Conservation (phyloP, 2,888 invertebrate species). For the Nomada goodeniana region DNA sequence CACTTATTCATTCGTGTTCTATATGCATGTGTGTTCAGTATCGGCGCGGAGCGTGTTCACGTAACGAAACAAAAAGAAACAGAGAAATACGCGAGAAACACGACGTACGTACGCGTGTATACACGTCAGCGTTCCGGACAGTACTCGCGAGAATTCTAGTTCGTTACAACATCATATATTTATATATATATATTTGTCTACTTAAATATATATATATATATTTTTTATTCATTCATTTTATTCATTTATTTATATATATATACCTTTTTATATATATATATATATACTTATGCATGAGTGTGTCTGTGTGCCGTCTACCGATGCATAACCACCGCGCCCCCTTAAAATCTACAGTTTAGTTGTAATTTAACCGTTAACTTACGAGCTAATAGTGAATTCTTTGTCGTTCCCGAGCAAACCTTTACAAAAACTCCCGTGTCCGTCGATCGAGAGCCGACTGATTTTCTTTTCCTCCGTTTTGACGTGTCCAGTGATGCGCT, state of each 20-base stretch:
- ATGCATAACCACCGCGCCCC: conserved; percentile 54
- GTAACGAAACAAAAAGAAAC: background rate
- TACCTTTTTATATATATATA: conserved; percentile 66
- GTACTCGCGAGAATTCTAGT: conserved; percentile 77
- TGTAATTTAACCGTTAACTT: conserved; percentile 74
- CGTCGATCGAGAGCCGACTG: conserved; percentile 48
- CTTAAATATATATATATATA: conserved; percentile 67
- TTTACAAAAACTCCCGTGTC: conserved; percentile 56
- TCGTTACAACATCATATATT: conserved; percentile 76
- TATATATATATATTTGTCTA: conserved; percentile 68
- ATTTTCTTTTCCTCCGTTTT: conserved; percentile 2
- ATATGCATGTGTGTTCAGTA: background rate
- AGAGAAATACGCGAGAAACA: conserved; percentile 39
- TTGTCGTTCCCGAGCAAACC: conserved; percentile 63
- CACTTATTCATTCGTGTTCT: background rate
- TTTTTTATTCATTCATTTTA: conserved; percentile 56
- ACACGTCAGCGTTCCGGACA: conserved; percentile 71
- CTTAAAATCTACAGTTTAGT: conserved; percentile 70
- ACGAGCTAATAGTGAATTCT: conserved; percentile 78
- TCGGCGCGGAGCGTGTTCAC: background rate
- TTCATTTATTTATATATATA: conserved; percentile 66
- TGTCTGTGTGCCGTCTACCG: conserved; percentile 60
- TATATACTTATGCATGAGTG: conserved; percentile 62
- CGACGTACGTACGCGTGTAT: conserved; percentile 77
- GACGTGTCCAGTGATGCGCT: background rate